Evolutionary conservation across 2,797 vertebrate genomes (phyloP).

Genomic region (Sciurus carolinensis): DNA sequence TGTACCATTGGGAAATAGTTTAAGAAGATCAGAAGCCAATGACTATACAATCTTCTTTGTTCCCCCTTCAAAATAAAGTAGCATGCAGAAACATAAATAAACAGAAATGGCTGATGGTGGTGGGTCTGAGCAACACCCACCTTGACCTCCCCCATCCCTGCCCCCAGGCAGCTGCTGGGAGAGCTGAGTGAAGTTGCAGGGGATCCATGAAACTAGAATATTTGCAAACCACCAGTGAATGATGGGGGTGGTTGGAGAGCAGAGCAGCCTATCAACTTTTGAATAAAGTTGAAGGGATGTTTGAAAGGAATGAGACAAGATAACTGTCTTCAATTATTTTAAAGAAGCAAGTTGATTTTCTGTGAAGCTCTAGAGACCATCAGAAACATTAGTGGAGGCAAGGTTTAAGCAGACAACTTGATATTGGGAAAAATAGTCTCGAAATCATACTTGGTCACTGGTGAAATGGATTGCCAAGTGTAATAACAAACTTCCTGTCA

Average conservation of each 20-base stretch:
- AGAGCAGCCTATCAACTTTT: not conserved
- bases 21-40: not conserved
- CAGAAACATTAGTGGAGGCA: not conserved
- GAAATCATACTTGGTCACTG: not conserved
- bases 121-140: not conserved
- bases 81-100: not conserved
- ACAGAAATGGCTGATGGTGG: not conserved
- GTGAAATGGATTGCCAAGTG: not conserved
- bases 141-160: too few species aligned
- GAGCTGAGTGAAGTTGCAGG: not conserved
- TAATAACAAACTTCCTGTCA: not conserved
- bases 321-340: slow-evolving; percentile 61
- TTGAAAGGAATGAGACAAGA: slow-evolving; percentile 72
- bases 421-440: slow-evolving; percentile 6
- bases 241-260: not conserved
- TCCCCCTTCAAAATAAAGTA: not conserved
- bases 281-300: slow-evolving; percentile 42
- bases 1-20: not conserved
- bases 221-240: not conserved
- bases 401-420: not conserved
- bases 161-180: not conserved
- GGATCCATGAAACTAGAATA: not conserved
- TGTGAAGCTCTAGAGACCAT: slow-evolving; percentile 24
- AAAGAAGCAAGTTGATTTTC: slow-evolving; percentile 43
- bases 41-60: not conserved